Evolutionary conservation across 2,888 invertebrate genomes (phyloP), one percentile per base, ranked within the genome.

Genomic region (Alloscopus bannaensis): DNA sequence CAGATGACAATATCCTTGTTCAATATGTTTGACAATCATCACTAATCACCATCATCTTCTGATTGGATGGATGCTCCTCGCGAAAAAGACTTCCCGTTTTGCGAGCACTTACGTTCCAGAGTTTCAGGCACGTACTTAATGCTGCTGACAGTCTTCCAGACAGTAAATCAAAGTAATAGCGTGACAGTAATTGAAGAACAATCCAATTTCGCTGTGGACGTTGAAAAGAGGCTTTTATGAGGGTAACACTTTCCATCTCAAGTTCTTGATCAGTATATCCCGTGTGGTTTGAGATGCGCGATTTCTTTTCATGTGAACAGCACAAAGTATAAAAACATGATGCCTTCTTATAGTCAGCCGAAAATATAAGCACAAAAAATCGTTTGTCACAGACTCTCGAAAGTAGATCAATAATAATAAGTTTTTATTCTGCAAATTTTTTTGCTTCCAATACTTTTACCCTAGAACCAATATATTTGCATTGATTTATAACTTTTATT

Each of bases 371-470:
- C 8, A 36, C 8, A 36, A 36, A 8, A 36, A 36, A 36, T 8
- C 8, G 36, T 8, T 36, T 8, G 8, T 8, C 36, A 36, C 6
- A 13, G 13, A 36, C 36, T 13, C 6, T 45, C 45, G 8, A 26
- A 3, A 50, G 22, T 24, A 55, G 55, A 28, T 24, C 4, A 55
- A 24, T 55, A 13, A 55, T 59, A 59, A 59, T 59, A 31, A 31
- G 18, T 50, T n/a, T 59, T 29, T 59, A 52, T 59, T 59, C 31
- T 59, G 59, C 22, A 59, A 59, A 59, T 31, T 59, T 59, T 36
- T 47, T 47, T 47, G 47, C 47, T 13, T 13, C 47, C 18, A 47
- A 47, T 3, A 47, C 47, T 47, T 8, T 36, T 36, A 8, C 13
- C 36, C 47, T 47, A n/a, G 47, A 3, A 13, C 18, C n/a, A n/a